Conservation (phyloP, 2,797 vertebrate genomes). For the Hapalemur alaotrensis region DNA sequence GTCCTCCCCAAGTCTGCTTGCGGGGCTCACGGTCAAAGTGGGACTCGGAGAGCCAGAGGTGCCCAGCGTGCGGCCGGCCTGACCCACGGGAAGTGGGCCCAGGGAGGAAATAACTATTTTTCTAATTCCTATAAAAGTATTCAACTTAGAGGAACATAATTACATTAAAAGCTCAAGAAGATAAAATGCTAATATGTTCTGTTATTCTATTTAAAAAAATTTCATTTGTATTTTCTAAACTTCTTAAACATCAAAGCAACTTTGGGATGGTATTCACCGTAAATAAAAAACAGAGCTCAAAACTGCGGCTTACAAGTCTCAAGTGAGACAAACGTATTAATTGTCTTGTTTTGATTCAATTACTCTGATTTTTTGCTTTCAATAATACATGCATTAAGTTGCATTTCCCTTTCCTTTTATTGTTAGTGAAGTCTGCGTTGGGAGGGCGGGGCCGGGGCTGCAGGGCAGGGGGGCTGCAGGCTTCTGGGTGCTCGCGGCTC, state of each 20-base stretch:
- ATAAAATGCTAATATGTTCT: background rate
- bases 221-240: background rate
- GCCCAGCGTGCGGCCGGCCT: background rate
- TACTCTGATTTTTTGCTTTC: background rate
- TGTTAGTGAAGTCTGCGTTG: background rate
- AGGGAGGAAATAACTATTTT: background rate
- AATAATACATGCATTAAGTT: constrained; percentile 12
- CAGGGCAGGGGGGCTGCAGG: fast-evolving
- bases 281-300: constrained; percentile 5
- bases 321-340: constrained; percentile 9
- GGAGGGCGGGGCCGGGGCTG: background rate
- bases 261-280: background rate
- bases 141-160: background rate
- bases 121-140: background rate
- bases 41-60: background rate
- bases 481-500: fast-evolving
- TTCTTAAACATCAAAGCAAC: constrained; percentile 39
- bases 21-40: background rate
- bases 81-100: background rate
- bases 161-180: background rate
- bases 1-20: background rate
- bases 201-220: background rate
- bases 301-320: background rate
- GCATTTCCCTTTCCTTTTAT: background rate
- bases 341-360: constrained; percentile 9